Evolutionary conservation across 2,888 invertebrate species (phyloP).

Genomic region (Chalcis sispes): DNA sequence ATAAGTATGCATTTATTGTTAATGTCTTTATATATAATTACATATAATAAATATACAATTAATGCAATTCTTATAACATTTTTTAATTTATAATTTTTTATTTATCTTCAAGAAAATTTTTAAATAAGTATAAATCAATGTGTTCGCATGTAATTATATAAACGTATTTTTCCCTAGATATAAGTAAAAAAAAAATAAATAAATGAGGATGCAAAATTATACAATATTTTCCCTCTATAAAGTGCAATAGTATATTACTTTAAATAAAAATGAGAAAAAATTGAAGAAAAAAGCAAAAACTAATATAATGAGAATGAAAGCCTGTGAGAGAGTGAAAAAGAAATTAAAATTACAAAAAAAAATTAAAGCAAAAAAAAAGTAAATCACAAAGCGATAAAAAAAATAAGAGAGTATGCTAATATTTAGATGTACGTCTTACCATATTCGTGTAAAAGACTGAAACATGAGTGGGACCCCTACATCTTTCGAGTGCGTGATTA

Average conservation of each 20-base stretch:
- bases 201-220: no score
- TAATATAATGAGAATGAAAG: background rate
- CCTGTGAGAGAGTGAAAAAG: background rate
- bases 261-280: background rate
- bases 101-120: background rate
- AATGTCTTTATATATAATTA: slow-evolving; percentile 39
- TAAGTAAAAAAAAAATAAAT: background rate
- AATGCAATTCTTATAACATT: slow-evolving; percentile 22
- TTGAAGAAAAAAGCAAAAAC: background rate
- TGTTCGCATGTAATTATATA: background rate
- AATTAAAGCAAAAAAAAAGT: background rate
- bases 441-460: slow-evolving; percentile 63
- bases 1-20: slow-evolving; percentile 41
- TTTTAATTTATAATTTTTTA: background rate
- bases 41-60: slow-evolving; percentile 38
- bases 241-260: slow-evolving; percentile 15
- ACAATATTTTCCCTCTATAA: background rate
- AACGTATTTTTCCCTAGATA: background rate
- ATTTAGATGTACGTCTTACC: slow-evolving; percentile 51
- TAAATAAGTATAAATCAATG: background rate
- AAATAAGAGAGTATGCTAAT: slow-evolving; percentile 16
- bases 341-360: background rate
- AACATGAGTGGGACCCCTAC: slow-evolving; percentile 61
- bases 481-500: slow-evolving; percentile 65
- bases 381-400: background rate